A percentile compares a stretch with the other conserved stretches of the same genome.
Evolutionary conservation across 1,140 invertebrate genomes (phyloP).

Genomic region (Tenebrio molitor): DNA sequence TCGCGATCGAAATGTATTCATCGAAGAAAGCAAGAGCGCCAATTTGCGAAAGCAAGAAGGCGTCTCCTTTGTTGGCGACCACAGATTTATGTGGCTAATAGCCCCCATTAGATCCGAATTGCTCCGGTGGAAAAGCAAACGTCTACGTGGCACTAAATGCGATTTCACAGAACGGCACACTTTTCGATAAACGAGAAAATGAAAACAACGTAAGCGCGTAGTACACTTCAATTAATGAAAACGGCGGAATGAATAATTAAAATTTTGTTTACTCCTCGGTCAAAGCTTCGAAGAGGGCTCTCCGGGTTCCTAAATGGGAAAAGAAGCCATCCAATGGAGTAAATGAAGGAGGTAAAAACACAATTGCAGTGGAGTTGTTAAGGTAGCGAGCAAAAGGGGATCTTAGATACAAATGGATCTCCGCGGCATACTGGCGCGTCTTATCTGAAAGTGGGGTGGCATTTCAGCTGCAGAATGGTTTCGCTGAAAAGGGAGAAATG

Average conservation of each 20-base stretch:
- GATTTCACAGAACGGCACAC: conserved; percentile 9
- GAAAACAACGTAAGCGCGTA: conserved; percentile 3
- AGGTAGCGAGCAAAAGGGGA: conserved; percentile 17
- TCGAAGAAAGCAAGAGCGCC: not conserved
- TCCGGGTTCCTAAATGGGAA: conserved; percentile 1
- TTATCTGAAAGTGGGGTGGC: conserved; percentile 15
- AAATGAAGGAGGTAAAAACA: conserved; percentile 29
- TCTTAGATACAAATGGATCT: conserved; percentile 32
- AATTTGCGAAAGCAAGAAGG: conserved; percentile 18
- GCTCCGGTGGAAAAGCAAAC: conserved; percentile 3
- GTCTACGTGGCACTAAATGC: conserved; percentile 25
- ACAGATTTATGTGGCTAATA: conserved; percentile 36
- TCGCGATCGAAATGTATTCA: not conserved
- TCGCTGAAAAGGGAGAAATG: not conserved
- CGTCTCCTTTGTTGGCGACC: not conserved
- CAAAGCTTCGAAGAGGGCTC: conserved; percentile 9
- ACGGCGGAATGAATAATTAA: conserved; percentile 21
- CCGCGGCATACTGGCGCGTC: conserved; percentile 20
- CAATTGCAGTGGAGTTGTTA: conserved; percentile 21
- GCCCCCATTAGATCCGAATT: conserved; percentile 24
- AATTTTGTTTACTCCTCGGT: conserved; percentile 14
- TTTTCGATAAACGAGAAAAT: conserved; percentile 3
- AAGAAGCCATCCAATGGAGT: conserved; percentile 7
- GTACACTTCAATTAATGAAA: conserved; percentile 20
- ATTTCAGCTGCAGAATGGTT: conserved; percentile 6